These are phyloP conservation scores for Peromyscus nudipes DNA, from an alignment of 2,797 vertebrate genomes.

Conservation along the genomic window DNA sequence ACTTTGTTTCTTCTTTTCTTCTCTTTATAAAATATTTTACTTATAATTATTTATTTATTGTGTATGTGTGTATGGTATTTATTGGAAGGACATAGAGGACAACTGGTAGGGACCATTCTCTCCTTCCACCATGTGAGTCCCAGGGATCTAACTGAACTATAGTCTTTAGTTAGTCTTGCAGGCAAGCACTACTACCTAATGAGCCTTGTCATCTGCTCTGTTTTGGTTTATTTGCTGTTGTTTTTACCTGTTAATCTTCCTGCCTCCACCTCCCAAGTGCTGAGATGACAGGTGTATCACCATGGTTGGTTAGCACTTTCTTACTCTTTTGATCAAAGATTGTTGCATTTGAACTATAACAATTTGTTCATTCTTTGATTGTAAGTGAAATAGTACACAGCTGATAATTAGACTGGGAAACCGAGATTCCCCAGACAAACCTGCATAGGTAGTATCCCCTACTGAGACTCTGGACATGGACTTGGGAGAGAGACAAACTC, in stretches of 20 bases:
- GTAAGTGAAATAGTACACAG: background rate
- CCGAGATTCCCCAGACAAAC: background rate
- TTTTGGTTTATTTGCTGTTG: background rate
- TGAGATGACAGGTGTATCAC: background rate
- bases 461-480: background rate
- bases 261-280: background rate
- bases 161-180: background rate
- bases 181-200: background rate
- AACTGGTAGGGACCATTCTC: background rate
- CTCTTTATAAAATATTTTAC: background rate
- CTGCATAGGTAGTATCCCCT: background rate
- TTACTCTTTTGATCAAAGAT: constrained; percentile 30
- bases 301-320: background rate
- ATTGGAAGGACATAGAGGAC: background rate
- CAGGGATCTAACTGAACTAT: too few relatives aligned
- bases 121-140: background rate
- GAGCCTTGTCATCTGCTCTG: background rate
- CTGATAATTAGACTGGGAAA: constrained; percentile 38
- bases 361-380: constrained; percentile 46
- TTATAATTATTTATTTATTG: background rate
- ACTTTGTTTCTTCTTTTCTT: background rate
- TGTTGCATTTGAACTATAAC: background rate
- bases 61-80: background rate
- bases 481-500: background rate
- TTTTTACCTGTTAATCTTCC: background rate